A percentile compares a stretch with the other conserved stretches of the same genome.
Conservation (phyloP, 2,888 invertebrate species). For the Calliphora vomitoria region DNA sequence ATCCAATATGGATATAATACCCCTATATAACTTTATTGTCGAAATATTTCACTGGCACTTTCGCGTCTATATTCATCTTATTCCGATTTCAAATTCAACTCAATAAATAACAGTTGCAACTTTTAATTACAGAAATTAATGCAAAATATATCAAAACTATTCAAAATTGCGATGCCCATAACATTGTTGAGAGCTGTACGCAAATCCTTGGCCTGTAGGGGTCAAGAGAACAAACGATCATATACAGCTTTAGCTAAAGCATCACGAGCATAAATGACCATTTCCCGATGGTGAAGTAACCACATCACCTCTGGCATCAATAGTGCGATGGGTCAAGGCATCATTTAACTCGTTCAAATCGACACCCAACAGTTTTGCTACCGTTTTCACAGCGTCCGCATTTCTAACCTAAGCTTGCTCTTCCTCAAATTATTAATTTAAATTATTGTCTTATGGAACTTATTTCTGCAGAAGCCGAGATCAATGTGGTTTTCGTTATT, state of each 20-base stretch:
- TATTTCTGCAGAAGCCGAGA: no score
- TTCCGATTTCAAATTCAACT: conserved; percentile 94
- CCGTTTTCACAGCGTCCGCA: conserved; percentile 87
- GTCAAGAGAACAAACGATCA: conserved; percentile 95
- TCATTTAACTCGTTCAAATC: conserved; percentile 87
- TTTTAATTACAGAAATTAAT: conserved; percentile 99
- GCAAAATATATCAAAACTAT: conserved; percentile 97
- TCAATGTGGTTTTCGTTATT: no score
- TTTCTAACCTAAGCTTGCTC: conserved; percentile 90
- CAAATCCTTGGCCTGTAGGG: conserved; percentile 87
- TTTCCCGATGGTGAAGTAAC: conserved; percentile 92
- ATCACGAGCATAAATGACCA: conserved; percentile 94
- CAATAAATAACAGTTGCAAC: conserved; percentile 96
- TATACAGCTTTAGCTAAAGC: conserved; percentile 96
- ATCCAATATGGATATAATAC: conserved; percentile 93
- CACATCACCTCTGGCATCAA: conserved; percentile 93
- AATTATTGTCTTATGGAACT: no score
- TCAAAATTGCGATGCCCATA: conserved; percentile 94
- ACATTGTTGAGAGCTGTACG: conserved; percentile 87
- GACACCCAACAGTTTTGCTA: conserved; percentile 91
- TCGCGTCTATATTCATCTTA: conserved; percentile 96
- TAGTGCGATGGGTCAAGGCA: conserved; percentile 93
- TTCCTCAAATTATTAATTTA: conserved; percentile 90
- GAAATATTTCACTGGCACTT: conserved; percentile 93
- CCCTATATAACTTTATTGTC: conserved; percentile 96